These are phyloP conservation scores for Copsychus sechellarum DNA, from an alignment of 2,113 vertebrate genomes.

Conservation along the genomic window DNA sequence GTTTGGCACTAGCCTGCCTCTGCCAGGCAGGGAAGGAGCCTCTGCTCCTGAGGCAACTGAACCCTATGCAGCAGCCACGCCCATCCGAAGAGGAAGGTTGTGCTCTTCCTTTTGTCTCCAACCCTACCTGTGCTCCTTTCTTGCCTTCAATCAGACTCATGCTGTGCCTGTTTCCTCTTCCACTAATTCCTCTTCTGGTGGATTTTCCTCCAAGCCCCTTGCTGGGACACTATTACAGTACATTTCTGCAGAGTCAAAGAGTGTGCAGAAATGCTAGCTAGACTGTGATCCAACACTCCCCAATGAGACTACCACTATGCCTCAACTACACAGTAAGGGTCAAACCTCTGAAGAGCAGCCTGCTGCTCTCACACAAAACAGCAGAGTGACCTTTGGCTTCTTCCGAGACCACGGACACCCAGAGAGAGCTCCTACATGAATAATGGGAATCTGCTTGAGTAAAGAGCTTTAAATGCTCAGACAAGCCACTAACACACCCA, in stretches of 20 bases:
- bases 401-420: accelerated
- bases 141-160: neutral
- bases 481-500: neutral
- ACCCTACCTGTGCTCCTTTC: neutral
- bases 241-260: neutral
- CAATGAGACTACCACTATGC: neutral
- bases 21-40: neutral
- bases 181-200: neutral
- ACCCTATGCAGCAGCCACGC: neutral
- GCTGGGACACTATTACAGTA: accelerated
- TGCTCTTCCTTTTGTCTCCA: neutral
- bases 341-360: neutral
- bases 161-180: neutral
- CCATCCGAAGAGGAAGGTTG: neutral
- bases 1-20: neutral
- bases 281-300: neutral
- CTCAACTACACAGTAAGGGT: neutral
- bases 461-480: neutral
- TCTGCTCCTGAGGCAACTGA: neutral
- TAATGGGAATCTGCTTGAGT: neutral
- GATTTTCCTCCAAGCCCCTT: neutral
- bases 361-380: neutral
- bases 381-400: neutral
- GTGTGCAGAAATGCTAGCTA: neutral
- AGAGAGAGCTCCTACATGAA: neutral